Evolutionary conservation across 2,888 invertebrate species (phyloP).

Genomic region (Lithophane socia): DNA sequence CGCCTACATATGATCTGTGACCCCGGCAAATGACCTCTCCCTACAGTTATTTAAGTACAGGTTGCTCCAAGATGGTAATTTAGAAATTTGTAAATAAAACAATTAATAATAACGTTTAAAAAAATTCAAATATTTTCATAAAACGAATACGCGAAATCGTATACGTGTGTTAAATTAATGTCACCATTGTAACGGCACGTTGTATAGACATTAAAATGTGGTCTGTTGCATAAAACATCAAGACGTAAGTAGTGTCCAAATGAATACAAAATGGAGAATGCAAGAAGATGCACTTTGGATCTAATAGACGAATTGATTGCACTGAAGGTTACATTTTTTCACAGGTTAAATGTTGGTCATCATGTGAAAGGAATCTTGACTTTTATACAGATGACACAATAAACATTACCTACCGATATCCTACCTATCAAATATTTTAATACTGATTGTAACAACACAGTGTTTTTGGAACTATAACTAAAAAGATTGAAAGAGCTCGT

Average conservation of each 20-base stretch:
- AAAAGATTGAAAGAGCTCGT: not conserved
- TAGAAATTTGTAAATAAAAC: too few relatives aligned
- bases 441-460: not conserved
- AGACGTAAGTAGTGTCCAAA: not conserved
- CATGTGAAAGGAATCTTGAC: slow-evolving; percentile 51
- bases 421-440: slow-evolving; percentile 7
- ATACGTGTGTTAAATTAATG: too few relatives aligned
- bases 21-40: too few relatives aligned
- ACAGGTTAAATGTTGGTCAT: slow-evolving; percentile 37
- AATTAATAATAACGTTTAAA: too few relatives aligned
- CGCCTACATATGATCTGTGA: too few relatives aligned
- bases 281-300: slow-evolving; percentile 37
- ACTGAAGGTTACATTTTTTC: slow-evolving; percentile 50
- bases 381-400: slow-evolving; percentile 30
- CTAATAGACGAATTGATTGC: slow-evolving; percentile 36
- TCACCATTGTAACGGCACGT: too few relatives aligned
- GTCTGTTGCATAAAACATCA: slow-evolving; percentile 8
- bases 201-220: not conserved
- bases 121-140: too few relatives aligned
- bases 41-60: too few relatives aligned
- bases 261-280: slow-evolving; percentile 11
- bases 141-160: too few relatives aligned
- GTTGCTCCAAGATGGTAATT: too few relatives aligned
- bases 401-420: not conserved
- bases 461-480: not conserved